phyloP scores from a whole-genome alignment of 1,140 invertebrate genomes.

The Trachelipus rathkii region DNA sequence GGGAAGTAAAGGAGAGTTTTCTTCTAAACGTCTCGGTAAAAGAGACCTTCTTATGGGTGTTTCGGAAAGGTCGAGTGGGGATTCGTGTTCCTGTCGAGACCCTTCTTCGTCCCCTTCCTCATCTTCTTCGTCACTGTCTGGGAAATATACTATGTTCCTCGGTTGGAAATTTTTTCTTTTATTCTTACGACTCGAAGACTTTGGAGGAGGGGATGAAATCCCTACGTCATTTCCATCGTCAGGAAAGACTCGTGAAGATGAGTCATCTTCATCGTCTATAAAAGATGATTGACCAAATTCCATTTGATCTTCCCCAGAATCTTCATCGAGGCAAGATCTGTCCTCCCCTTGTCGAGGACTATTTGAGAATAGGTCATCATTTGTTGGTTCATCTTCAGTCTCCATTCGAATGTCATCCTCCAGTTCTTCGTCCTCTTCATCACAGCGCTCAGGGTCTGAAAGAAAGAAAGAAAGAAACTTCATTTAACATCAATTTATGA shows the following conservation, averaged over 20 bases:
- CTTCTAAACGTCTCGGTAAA: conserved; percentile 22
- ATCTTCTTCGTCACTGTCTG: conserved; percentile 10
- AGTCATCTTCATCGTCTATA: conserved; percentile 24
- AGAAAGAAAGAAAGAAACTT: not conserved
- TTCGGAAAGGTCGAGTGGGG: conserved; percentile 25
- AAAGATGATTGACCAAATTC: conserved; percentile 23
- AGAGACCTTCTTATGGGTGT: conserved; percentile 24
- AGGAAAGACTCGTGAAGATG: conserved; percentile 17
- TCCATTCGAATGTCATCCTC: not conserved
- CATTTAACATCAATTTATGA: not conserved
- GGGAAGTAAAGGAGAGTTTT: not conserved
- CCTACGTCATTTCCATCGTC: conserved; percentile 11
- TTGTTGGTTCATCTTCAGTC: not conserved
- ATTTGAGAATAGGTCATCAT: not conserved
- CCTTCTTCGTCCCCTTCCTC: not conserved
- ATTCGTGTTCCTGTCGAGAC: conserved; percentile 8
- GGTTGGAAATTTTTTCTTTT: conserved; percentile 29
- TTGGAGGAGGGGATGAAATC: not conserved
- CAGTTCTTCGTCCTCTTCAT: not conserved
- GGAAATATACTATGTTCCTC: conserved; percentile 25
- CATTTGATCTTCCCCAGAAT: conserved; percentile 24
- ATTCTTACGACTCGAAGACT: conserved; percentile 22
- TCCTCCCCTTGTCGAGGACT: not conserved
- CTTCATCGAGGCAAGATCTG: not conserved
- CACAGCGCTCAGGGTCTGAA: not conserved